Evolutionary conservation across 2,888 invertebrate genomes (phyloP).

Genomic region (Eugnorisma glareosa): DNA sequence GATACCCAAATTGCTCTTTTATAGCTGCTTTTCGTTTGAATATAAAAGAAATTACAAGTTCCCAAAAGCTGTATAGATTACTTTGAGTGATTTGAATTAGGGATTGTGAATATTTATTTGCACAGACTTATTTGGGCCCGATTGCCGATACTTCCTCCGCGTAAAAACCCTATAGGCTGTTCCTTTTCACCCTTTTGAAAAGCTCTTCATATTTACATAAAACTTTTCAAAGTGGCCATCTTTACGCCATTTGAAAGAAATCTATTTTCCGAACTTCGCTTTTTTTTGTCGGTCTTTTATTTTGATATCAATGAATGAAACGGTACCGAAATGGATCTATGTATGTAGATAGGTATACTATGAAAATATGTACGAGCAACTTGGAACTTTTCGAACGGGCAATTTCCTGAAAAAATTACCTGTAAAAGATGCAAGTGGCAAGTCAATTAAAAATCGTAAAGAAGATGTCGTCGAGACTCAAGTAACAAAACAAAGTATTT

Average conservation of each 20-base stretch:
- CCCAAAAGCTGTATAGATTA: conserved; percentile 18
- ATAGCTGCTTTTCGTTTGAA: conserved; percentile 32
- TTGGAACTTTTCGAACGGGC: not conserved
- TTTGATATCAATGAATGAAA: not conserved
- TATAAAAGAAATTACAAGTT: conserved; percentile 17
- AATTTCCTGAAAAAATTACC: not conserved
- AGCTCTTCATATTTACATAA: not conserved
- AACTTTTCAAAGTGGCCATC: not conserved
- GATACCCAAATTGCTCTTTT: conserved; percentile 49
- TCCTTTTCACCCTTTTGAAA: not conserved
- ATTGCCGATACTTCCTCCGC: not conserved
- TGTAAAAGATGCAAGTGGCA: not conserved
- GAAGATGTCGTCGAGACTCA: not conserved
- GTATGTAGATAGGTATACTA: not conserved
- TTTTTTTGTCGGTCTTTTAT: not conserved
- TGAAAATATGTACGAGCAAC: not conserved
- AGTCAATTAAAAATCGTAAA: not conserved
- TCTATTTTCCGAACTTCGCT: not conserved
- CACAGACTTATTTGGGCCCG: not conserved
- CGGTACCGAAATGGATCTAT: not conserved
- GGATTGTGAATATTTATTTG: conserved; percentile 25
- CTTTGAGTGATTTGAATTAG: conserved; percentile 32
- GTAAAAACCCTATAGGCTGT: not conserved
- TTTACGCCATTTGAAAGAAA: not conserved
- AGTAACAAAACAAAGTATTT: not conserved